Evolutionary conservation across 2,888 invertebrate genomes (phyloP).

Genomic region (Pachliopta kotzebuea): DNA sequence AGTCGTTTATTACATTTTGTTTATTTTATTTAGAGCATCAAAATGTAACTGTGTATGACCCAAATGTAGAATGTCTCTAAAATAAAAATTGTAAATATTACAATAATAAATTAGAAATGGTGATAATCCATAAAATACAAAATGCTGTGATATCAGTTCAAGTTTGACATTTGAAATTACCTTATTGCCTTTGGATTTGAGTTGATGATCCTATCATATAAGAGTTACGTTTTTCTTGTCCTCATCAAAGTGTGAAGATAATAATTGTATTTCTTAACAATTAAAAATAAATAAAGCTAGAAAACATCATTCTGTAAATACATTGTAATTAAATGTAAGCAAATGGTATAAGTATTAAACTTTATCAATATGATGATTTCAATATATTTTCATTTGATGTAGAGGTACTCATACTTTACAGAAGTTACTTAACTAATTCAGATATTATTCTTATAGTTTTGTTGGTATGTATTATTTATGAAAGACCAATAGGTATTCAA

Average conservation of each 20-base stretch:
- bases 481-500: conserved; percentile 18
- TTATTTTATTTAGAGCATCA: conserved; percentile 17
- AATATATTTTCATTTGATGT: background rate
- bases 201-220: conserved; percentile 19
- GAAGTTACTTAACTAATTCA: background rate
- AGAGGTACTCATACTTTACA: background rate
- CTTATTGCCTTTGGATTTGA: conserved; percentile 29
- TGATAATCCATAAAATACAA: conserved; percentile 60
- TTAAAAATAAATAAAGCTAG: background rate
- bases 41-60: conserved; percentile 23
- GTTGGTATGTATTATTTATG: conserved; percentile 21
- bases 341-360: conserved; percentile 3
- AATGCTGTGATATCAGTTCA: conserved; percentile 78
- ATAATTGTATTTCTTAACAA: background rate
- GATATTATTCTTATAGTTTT: conserved; percentile 3
- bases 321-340: conserved; percentile 22
- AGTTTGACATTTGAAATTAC: conserved; percentile 38
- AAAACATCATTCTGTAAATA: conserved; percentile 13
- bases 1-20: conserved; percentile 6
- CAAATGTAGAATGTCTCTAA: conserved; percentile 27
- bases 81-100: conserved; percentile 45
- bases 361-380: background rate
- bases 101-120: conserved; percentile 43
- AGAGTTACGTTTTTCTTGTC: conserved; percentile 5
- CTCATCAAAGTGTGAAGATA: conserved; percentile 3